Evolutionary conservation across 1,140 invertebrate genomes (phyloP), one percentile per base, ranked within the genome.

Genomic region (Melitaea cinxia): DNA sequence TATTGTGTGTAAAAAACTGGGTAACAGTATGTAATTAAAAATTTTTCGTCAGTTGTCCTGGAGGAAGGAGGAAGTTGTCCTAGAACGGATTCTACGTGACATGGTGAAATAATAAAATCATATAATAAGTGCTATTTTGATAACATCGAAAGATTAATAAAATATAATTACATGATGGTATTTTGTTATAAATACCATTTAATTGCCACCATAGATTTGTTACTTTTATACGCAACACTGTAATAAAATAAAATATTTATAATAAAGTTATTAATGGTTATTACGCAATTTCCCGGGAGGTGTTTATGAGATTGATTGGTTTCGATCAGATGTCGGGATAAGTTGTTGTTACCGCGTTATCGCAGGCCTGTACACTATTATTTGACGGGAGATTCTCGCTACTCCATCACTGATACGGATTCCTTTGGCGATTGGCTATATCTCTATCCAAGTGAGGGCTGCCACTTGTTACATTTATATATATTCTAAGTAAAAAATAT

Each of bases 361-460:
- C 66, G 64, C 39, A 17, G 57, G 17, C 15, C 15, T 39, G 39
- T 69, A 69, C 68, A 68, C 69, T 72, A 68, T 77, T 78, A 78
- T 75, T 72, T 72, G 75, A 72, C 68, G 70, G 72, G 75, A 70
- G 73, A 77, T 78, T 75, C 75, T 66, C 64, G 68, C 59, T 63
- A 63, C 66, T 68, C 68, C 73, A 72, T 76, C 75, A 67, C 67
- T 59, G 66, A 64, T 50, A 59, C 60, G 59, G 75, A 80, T 80
- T 78, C 76, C 78, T 73, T 50, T 49, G 58, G 58, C 70, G 70
- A 77, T 81, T 80, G 72, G 71, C 65, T 65, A 65, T 23, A 68
- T 65, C 68, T 69, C 19, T 63, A 50, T 30, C 52, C 42, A 47
- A 10, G 19, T 12, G 21, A 77, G 77, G 77, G 78, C 23, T 81